These are phyloP conservation scores for Enteromius mattozi DNA, from an alignment of 2,797 vertebrate genomes.

Conservation along the genomic window DNA sequence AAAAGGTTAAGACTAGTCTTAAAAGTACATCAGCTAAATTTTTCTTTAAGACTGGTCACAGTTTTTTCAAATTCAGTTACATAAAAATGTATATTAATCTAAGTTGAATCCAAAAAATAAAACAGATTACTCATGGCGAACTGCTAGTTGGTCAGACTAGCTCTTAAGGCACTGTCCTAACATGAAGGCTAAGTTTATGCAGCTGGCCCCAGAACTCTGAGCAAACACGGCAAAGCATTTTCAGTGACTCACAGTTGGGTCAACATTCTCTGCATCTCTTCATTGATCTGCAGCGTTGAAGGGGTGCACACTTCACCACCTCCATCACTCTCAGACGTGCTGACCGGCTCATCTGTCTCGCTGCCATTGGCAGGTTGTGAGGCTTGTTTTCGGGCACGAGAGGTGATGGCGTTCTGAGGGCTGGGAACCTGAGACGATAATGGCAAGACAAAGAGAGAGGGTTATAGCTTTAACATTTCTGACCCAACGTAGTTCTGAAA, in stretches of 20 bases:
- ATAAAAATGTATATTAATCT: too few species aligned
- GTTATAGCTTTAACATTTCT: constrained; percentile 20
- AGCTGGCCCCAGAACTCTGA: background rate
- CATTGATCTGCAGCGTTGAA: constrained; percentile 93
- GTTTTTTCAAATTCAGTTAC: too few species aligned
- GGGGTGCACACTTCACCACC: constrained; percentile 85
- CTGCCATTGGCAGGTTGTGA: constrained; percentile 76
- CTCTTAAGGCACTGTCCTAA: too few species aligned
- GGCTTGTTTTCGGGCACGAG: constrained; percentile 81
- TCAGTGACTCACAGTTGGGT: constrained; percentile 89
- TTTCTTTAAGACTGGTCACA: too few species aligned
- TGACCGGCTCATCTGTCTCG: constrained; percentile 89
- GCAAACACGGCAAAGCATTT: background rate
- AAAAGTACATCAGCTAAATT: too few species aligned
- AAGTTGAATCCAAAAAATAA: too few species aligned
- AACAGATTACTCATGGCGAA: too few species aligned
- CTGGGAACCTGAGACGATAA: constrained; percentile 81
- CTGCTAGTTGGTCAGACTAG: too few species aligned
- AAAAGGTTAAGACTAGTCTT: too few species aligned
- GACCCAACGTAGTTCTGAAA: background rate
- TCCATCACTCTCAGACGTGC: constrained; percentile 88
- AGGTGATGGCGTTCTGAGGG: constrained; percentile 86
- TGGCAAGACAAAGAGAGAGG: constrained; percentile 65
- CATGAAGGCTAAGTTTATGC: too few species aligned
- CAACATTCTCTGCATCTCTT: constrained; percentile 98